Evolutionary conservation across 2,113 vertebrate species (phyloP).

Genomic region (Sitta europaea): DNA sequence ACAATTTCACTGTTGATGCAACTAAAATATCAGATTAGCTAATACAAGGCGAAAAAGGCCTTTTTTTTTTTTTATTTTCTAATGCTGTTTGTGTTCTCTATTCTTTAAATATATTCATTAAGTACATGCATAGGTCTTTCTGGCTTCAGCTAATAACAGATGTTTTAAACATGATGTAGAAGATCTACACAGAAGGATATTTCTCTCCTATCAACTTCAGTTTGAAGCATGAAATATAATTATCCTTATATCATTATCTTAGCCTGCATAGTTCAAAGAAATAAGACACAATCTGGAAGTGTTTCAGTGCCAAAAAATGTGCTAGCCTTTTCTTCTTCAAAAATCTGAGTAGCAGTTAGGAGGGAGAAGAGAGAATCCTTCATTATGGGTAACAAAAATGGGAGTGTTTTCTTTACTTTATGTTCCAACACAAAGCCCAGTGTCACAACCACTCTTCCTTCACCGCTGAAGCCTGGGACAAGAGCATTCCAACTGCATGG

Average conservation of each 20-base stretch:
- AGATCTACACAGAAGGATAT: slow-evolving; percentile 59
- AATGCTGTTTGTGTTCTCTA: background rate
- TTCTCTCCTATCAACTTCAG: slow-evolving; percentile 72
- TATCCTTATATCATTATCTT: slow-evolving; percentile 76
- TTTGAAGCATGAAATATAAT: slow-evolving; percentile 75
- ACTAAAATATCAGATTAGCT: background rate
- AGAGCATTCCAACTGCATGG: background rate
- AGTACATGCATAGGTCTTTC: slow-evolving; percentile 49
- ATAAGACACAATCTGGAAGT: slow-evolving; percentile 78
- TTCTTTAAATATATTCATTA: slow-evolving; percentile 39
- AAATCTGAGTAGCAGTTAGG: slow-evolving; percentile 25
- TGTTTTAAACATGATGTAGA: slow-evolving; percentile 59
- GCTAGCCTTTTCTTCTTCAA: slow-evolving; percentile 74
- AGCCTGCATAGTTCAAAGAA: slow-evolving; percentile 75
- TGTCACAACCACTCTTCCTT: background rate
- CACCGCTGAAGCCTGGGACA: background rate
- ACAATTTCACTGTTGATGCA: background rate
- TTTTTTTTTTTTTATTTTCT: background rate
- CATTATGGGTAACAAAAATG: background rate
- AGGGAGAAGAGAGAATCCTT: background rate
- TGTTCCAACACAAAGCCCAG: background rate
- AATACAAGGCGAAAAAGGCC: background rate
- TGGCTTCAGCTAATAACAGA: slow-evolving; percentile 59
- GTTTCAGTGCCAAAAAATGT: slow-evolving; percentile 74
- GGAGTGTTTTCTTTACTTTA: background rate